Conservation (phyloP, 2,113 vertebrate species). For the Dicrurus megarhynchus region DNA sequence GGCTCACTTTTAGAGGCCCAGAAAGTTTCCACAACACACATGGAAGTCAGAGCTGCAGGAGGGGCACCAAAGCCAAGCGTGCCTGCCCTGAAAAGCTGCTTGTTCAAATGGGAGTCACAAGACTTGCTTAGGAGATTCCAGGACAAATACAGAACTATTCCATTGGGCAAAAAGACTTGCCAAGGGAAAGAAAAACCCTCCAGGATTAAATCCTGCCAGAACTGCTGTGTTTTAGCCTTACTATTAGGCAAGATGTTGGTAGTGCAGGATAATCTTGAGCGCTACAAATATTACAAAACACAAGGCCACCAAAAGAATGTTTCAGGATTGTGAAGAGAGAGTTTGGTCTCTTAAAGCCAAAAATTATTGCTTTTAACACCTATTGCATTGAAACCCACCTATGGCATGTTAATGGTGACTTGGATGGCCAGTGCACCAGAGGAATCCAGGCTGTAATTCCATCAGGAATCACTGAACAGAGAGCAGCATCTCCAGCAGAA, state of each 20-base stretch:
- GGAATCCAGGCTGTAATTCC: background rate
- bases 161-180: background rate
- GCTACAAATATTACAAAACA: slow-evolving; percentile 6
- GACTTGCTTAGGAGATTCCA: slow-evolving; percentile 43
- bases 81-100: slow-evolving; percentile 48
- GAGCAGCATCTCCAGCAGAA: background rate
- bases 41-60: background rate
- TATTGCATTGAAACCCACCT: background rate
- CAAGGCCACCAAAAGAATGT: background rate
- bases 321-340: background rate
- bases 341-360: background rate
- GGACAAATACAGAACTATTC: slow-evolving; percentile 42
- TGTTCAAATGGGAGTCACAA: slow-evolving; percentile 56
- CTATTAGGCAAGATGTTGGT: background rate
- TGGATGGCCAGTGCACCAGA: background rate
- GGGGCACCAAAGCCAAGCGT: background rate
- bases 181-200: background rate
- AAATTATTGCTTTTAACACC: background rate
- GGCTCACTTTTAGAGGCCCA: background rate
- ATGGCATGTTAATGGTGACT: background rate
- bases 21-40: background rate
- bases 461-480: rapidly evolving
- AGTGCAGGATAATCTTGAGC: background rate
- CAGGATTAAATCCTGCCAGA: slow-evolving; percentile 13
- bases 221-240: background rate